phyloP scores from a whole-genome alignment of 2,797 vertebrate species.

The Lacerta viridis region DNA sequence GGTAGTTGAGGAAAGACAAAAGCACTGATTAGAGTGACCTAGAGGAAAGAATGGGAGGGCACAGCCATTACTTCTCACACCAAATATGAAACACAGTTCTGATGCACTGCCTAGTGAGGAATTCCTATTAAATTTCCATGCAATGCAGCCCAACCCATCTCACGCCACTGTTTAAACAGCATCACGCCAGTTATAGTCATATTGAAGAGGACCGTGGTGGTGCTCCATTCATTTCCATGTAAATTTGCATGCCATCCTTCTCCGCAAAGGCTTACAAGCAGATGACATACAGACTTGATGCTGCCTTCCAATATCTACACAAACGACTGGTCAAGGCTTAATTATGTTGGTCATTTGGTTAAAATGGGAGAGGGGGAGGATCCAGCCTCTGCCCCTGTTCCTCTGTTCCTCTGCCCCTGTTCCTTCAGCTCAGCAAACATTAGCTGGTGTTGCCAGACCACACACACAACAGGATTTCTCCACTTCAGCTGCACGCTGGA shows the following conservation, averaged over 20 bases:
- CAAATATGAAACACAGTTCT: neutral
- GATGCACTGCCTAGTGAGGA: no score
- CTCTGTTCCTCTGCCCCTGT: neutral
- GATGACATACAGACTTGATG: neutral
- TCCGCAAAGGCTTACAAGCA: no score
- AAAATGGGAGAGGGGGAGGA: neutral
- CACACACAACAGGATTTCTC: neutral
- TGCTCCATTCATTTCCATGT: neutral
- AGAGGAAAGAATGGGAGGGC: slow-evolving; percentile 65
- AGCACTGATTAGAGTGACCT: slow-evolving; percentile 96
- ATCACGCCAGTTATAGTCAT: neutral
- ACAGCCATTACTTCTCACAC: neutral
- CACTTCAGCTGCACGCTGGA: neutral
- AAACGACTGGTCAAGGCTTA: neutral
- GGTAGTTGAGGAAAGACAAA: slow-evolving; percentile 94
- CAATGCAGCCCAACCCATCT: neutral
- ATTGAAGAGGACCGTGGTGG: neutral
- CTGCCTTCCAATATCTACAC: neutral
- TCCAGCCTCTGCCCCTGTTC: neutral
- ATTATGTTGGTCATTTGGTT: neutral
- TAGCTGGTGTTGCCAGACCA: neutral
- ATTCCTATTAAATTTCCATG: neutral
- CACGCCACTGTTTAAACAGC: neutral
- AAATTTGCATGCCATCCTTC: neutral
- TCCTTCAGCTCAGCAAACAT: neutral